A percentile compares a stretch with the other conserved stretches of the same genome.
Conservation (phyloP, 2,888 invertebrate species). For the Lithosia quadra region DNA sequence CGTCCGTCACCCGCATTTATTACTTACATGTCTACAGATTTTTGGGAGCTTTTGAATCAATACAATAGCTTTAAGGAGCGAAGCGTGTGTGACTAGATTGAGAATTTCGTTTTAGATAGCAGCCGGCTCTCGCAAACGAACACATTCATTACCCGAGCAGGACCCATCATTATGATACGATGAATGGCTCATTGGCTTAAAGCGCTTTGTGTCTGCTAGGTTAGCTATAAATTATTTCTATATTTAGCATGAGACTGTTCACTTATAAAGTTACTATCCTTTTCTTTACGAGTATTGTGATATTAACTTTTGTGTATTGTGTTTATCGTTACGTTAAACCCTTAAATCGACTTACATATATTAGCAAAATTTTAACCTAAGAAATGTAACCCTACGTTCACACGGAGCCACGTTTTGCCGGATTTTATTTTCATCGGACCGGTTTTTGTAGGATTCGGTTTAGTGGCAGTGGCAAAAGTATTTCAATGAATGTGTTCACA, state of each 20-base stretch:
- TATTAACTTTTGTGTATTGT: too few relatives aligned
- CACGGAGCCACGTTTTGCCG: too few relatives aligned
- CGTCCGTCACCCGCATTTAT: slow-evolving; percentile 69
- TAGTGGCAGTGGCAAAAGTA: too few relatives aligned
- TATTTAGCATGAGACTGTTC: slow-evolving; percentile 1
- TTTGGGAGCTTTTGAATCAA: slow-evolving; percentile 64
- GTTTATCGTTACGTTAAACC: too few relatives aligned
- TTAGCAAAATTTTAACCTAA: background rate
- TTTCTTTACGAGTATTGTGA: background rate
- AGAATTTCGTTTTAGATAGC: slow-evolving; percentile 43
- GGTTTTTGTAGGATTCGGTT: too few relatives aligned
- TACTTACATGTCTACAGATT: slow-evolving; percentile 70
- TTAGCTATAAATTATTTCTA: slow-evolving; percentile 32
- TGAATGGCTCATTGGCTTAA: slow-evolving; percentile 48
- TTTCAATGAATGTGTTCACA: too few relatives aligned
- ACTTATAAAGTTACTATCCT: background rate
- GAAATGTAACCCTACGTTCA: too few relatives aligned
- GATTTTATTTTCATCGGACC: too few relatives aligned
- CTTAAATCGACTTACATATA: too few relatives aligned
- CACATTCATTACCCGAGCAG: slow-evolving; percentile 42
- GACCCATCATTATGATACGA: slow-evolving; percentile 40
- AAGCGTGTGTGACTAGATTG: slow-evolving; percentile 44
- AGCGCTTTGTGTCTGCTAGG: slow-evolving; percentile 32
- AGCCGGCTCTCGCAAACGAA: slow-evolving; percentile 37
- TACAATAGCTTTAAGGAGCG: slow-evolving; percentile 53